Percentiles rank a stretch among this genome's conserved stretches.
phyloP scores from a whole-genome alignment of 2,888 invertebrate genomes.

The Cyaniris semiargus region DNA sequence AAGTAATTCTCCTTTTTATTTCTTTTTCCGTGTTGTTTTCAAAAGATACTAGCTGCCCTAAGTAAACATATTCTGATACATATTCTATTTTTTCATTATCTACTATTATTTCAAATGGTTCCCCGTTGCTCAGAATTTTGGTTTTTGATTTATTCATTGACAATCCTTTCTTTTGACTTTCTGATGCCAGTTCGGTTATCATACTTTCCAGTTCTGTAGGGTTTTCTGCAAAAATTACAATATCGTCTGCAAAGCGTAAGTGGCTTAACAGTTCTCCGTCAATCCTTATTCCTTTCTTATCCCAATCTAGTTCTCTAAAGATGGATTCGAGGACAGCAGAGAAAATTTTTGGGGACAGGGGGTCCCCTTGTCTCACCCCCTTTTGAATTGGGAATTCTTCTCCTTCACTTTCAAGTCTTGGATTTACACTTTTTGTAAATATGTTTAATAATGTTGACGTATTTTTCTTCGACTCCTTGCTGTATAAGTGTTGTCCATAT shows the following conservation, averaged over 20 bases:
- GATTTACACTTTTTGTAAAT: no score
- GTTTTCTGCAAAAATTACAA: neutral
- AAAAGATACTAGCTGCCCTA: slow-evolving; percentile 31
- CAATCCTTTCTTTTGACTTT: neutral
- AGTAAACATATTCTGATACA: slow-evolving; percentile 30
- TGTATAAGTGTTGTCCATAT: no score
- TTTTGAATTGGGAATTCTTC: no score
- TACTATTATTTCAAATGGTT: slow-evolving; percentile 8
- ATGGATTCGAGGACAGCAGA: neutral
- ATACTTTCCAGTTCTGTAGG: neutral
- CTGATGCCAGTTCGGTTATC: neutral
- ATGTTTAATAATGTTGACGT: no score
- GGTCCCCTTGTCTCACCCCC: slow-evolving; percentile 12
- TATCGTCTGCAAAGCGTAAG: neutral
- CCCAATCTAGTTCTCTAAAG: slow-evolving; percentile 1
- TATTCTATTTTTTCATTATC: neutral
- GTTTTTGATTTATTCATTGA: slow-evolving; percentile 18
- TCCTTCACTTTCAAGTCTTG: no score
- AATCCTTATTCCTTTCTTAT: neutral
- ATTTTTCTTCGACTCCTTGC: no score
- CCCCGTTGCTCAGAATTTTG: slow-evolving; percentile 27
- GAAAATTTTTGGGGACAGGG: neutral
- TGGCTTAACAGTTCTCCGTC: neutral
- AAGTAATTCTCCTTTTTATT: slow-evolving; percentile 32
- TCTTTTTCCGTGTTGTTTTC: slow-evolving; percentile 32